A percentile compares a stretch with the other conserved stretches of the same genome.
Conservation (phyloP, 2,797 vertebrate genomes). For the Falco cherrug region DNA sequence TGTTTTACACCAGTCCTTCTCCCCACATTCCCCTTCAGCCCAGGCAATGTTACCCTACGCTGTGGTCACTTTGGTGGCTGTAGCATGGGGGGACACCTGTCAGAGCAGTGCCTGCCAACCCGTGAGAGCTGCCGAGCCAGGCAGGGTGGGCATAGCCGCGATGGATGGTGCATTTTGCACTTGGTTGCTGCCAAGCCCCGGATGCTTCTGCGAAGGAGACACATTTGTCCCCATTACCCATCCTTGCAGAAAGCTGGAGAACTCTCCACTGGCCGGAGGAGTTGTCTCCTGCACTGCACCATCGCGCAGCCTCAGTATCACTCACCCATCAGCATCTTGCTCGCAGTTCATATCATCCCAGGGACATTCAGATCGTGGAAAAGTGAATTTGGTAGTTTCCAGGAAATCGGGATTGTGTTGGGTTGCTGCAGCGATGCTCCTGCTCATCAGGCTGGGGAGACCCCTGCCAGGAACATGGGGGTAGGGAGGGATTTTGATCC, state of each 20-base stretch:
- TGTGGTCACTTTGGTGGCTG: no score
- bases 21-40: background rate
- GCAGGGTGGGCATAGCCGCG: background rate
- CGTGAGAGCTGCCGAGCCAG: rapidly evolving
- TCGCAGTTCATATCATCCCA: background rate
- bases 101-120: rapidly evolving
- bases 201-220: background rate
- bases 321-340: background rate
- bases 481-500: background rate
- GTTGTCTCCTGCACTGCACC: background rate
- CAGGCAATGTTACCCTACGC: background rate
- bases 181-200: rapidly evolving
- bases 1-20: background rate
- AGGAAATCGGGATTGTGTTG: background rate
- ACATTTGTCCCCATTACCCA: background rate
- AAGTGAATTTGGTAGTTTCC: constrained; percentile 30
- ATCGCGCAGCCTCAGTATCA: background rate
- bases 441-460: background rate
- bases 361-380: background rate
- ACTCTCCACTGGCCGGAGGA: background rate
- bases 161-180: rapidly evolving
- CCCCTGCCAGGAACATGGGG: background rate
- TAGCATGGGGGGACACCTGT: rapidly evolving
- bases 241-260: rapidly evolving
- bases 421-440: background rate